Conservation (phyloP, 2,113 vertebrate species). For the Paracyprichromis sp. region DNA sequence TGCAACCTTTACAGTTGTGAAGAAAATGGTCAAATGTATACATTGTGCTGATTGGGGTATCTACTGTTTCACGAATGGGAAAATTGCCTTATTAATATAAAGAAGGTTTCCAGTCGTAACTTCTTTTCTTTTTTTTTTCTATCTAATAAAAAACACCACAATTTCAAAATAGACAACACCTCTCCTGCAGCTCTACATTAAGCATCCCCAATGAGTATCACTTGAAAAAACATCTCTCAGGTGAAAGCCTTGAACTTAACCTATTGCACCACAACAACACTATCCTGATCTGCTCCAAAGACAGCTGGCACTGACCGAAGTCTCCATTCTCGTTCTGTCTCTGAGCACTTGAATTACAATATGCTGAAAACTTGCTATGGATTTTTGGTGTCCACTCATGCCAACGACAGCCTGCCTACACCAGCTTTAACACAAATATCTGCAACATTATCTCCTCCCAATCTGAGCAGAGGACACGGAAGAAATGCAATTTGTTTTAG, state of each 20-base stretch:
- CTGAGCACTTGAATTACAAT: neutral
- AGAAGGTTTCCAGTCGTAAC: neutral
- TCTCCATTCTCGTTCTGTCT: neutral
- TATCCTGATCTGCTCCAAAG: neutral
- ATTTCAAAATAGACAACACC: neutral
- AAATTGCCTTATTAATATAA: neutral
- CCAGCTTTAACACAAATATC: neutral
- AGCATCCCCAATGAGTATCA: neutral
- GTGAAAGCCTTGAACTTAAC: neutral
- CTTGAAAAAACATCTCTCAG: neutral
- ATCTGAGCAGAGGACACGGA: neutral
- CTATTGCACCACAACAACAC: neutral
- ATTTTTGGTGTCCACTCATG: neutral
- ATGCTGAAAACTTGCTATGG: neutral
- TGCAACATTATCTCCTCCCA: neutral
- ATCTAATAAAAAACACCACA: neutral
- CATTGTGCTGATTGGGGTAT: neutral
- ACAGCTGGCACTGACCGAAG: neutral
- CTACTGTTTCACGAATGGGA: neutral
- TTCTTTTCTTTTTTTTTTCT: neutral
- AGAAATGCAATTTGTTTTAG: neutral
- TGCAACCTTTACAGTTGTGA: neutral
- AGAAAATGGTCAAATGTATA: neutral
- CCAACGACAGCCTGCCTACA: neutral
- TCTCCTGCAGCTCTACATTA: neutral